Percentiles rank a stretch among this genome's conserved stretches.
phyloP scores from a whole-genome alignment of 1,140 invertebrate species.

The Campoletis sonorensis region DNA sequence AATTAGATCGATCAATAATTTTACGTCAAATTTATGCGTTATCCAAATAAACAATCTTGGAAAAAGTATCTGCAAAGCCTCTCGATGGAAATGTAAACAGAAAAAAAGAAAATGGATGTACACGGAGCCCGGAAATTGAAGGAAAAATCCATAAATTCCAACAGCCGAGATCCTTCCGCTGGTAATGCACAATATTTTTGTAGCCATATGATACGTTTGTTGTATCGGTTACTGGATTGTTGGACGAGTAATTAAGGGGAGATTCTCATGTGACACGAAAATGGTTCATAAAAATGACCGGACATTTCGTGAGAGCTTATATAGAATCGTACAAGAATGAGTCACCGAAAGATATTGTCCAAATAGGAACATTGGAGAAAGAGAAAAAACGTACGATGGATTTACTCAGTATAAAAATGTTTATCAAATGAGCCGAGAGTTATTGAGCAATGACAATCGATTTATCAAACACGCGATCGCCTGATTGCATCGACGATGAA shows the following conservation, averaged over 20 bases:
- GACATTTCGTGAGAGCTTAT: neutral
- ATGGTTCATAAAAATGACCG: neutral
- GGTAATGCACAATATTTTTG: neutral
- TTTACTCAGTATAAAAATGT: neutral
- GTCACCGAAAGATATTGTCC: neutral
- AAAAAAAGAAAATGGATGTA: neutral
- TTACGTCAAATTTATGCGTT: neutral
- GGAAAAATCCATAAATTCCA: neutral
- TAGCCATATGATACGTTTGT: neutral
- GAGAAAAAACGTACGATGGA: neutral
- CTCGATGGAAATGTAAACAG: neutral
- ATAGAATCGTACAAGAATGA: neutral
- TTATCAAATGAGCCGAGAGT: neutral
- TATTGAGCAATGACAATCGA: constrained; percentile 13
- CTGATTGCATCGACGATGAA: constrained; percentile 9
- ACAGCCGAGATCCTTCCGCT: constrained; percentile 7
- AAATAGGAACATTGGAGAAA: neutral
- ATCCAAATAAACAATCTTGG: no score
- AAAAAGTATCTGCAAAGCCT: neutral
- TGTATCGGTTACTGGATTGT: neutral
- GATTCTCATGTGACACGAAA: neutral
- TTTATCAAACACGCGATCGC: constrained; percentile 1
- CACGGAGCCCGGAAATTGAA: neutral
- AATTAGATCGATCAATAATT: no score
- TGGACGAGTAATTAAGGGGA: constrained; percentile 1